Conservation (phyloP, 2,797 vertebrate genomes). For the Enteromius argenteus region DNA sequence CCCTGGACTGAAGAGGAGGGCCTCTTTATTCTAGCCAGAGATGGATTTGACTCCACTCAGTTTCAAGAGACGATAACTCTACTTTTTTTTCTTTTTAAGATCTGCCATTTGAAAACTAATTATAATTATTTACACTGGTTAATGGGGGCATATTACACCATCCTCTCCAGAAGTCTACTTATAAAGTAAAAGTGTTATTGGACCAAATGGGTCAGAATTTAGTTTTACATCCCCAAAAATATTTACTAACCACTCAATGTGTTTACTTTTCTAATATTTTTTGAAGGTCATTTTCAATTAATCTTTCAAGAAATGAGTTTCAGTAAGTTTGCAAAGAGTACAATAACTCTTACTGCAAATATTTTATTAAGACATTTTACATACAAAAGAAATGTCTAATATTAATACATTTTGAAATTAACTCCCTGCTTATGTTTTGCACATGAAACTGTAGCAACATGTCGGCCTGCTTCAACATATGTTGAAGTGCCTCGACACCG, state of each 20-base stretch:
- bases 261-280: neutral
- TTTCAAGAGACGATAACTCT: slow-evolving; percentile 15
- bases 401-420: neutral
- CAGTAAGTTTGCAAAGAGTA: neutral
- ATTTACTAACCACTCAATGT: neutral
- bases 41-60: neutral
- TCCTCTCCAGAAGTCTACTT: neutral
- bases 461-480: neutral
- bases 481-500: neutral
- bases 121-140: neutral
- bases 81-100: neutral
- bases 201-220: neutral
- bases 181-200: neutral
- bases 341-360: neutral
- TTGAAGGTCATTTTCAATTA: neutral
- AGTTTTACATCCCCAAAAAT: neutral
- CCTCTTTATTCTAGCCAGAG: slow-evolving; percentile 12
- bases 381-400: neutral
- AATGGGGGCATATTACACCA: neutral
- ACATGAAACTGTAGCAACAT: neutral
- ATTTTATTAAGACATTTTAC: too few species aligned
- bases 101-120: neutral
- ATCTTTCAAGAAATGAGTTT: neutral
- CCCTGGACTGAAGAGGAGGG: neutral
- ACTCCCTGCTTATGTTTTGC: neutral